phyloP scores from a whole-genome alignment of 2,797 vertebrate species.

The Enteromius viviparus region DNA sequence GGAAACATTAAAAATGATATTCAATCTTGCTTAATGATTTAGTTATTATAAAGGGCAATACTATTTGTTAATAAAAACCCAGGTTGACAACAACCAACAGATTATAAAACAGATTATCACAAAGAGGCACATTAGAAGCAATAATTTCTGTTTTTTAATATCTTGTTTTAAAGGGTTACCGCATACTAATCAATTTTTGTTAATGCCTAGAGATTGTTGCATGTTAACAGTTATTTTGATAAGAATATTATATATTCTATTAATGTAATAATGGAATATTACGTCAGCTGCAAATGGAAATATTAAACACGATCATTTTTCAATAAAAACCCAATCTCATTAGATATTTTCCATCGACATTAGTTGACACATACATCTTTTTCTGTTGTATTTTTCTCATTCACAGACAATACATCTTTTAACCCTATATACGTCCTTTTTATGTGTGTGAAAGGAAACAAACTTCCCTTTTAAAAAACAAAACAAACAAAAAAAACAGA shows the following conservation, averaged over 20 bases:
- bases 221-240: conserved; percentile 64
- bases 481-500: conserved; percentile 23
- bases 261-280: conserved; percentile 65
- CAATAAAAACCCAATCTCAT: conserved; percentile 60
- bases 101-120: neutral
- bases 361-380: conserved; percentile 42
- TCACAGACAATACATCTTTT: conserved; percentile 69
- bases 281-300: conserved; percentile 69
- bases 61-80: neutral
- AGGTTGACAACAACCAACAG: no score
- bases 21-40: neutral
- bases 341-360: conserved; percentile 56
- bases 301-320: conserved; percentile 72
- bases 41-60: neutral
- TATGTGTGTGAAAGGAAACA: conserved; percentile 55
- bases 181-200: conserved; percentile 66
- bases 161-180: conserved; percentile 71
- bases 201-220: conserved; percentile 70
- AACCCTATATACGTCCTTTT: conserved; percentile 63
- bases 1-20: neutral
- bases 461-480: conserved; percentile 62
- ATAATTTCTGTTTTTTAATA: conserved; percentile 49
- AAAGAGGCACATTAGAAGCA: neutral
- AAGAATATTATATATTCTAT: conserved; percentile 51
- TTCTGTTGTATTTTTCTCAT: conserved; percentile 64